Base-by-base conservation (phyloP, 2,113 vertebrate species). In the Thinocorus orbignyianus region DNA sequence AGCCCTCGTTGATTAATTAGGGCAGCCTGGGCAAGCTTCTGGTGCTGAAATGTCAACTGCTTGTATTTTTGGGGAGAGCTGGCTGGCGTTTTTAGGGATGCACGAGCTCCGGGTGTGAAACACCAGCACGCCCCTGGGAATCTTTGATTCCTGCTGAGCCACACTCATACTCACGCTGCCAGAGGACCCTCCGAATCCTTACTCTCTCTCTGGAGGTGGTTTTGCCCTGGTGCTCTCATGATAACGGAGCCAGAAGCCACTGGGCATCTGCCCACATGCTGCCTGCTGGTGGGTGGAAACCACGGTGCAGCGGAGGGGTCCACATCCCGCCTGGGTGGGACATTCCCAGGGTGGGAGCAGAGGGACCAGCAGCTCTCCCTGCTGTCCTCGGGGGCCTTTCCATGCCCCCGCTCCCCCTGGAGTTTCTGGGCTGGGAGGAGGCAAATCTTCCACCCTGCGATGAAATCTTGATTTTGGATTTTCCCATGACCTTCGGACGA, bases 101-200 rank as follows among this genome's bases (percentile, higher is more conserved):
- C 62, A 17, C 1, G 1, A 35, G 64, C 86, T 58, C 78, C 9
- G 0, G 0, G 3, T 17, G 39, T 0, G 1, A 26, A 55, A 64
- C 20, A 64, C 30, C 16, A 20, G 49, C 58, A 4, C 42, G 20
- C 74, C 17, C 51, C 65, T 1, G 1, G 42, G 19, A 31, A 7
- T 10, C 28, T 73, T 73, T 90, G 13, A 25, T 71, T 81, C 69
- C 44, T 17, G 48, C 57, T 17, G 58, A 91, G 68, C 90, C 61
- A 17, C 66, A 44, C 1, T 2, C 54, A 20, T 48, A 72, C 55
- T 60, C 1, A 0, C 7, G 65, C 78, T 64, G 2, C 4, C 17
- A 14, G 73, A 70, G 87, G 28, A 66, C 41, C 37, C 44, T 55
- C 46, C 55, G 8, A 9, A 16, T 54, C 7, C 55, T 58, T 71